These are phyloP conservation scores for Stercorarius parasiticus DNA, from an alignment of 2,113 vertebrate species.

Conservation along the genomic window DNA sequence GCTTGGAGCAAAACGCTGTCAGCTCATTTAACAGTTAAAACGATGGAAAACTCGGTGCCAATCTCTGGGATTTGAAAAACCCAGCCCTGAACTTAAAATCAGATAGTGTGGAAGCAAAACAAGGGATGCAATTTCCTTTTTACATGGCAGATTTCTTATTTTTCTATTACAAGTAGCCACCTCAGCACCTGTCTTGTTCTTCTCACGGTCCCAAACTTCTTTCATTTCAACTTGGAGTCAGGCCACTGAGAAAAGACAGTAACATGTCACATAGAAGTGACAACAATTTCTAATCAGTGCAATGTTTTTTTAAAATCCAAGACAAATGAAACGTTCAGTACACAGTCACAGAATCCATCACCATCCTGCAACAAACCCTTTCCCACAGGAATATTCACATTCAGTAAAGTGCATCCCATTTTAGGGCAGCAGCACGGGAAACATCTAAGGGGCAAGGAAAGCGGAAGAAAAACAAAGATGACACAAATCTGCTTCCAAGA, in stretches of 20 bases:
- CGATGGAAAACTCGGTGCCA: neutral
- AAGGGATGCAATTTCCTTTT: neutral
- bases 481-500: neutral
- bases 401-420: neutral
- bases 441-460: neutral
- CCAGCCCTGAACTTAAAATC: neutral
- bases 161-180: neutral
- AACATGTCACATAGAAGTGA: fast-evolving
- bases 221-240: neutral
- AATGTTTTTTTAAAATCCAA: neutral
- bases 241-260: neutral
- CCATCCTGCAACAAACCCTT: fast-evolving
- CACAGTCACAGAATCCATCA: neutral
- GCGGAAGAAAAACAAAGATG: neutral
- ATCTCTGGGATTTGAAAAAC: neutral
- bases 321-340: neutral
- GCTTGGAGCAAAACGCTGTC: neutral
- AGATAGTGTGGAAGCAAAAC: neutral
- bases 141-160: neutral
- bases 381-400: neutral
- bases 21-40: neutral
- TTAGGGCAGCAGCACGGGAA: neutral
- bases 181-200: neutral
- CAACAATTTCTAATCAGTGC: neutral
- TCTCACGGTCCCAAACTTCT: neutral